Conservation (phyloP, 2,888 invertebrate genomes). For the Conops quadrifasciatus region DNA sequence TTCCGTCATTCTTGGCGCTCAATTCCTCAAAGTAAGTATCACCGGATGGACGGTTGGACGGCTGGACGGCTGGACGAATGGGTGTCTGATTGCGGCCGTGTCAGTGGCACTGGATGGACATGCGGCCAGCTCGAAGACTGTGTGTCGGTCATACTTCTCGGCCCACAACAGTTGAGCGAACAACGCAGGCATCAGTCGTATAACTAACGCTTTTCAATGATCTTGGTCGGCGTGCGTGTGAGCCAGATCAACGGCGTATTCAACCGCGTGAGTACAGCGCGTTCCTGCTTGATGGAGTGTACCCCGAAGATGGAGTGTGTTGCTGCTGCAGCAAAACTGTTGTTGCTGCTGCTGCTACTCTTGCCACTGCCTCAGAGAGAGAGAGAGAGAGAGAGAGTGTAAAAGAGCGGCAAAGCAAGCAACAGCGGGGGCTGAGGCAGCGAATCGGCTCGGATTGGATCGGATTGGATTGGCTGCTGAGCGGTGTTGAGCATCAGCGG, state of each 20-base stretch:
- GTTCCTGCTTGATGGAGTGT: too few species aligned
- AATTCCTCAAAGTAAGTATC: constrained; percentile 5
- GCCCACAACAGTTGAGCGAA: constrained; percentile 23
- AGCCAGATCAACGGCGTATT: constrained; percentile 4
- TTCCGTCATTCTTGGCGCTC: not conserved
- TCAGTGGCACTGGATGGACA: not conserved
- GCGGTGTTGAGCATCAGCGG: constrained; percentile 37
- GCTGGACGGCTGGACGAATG: constrained; percentile 8
- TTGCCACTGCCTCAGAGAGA: not conserved
- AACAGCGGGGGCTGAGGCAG: not conserved
- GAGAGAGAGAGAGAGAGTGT: too few species aligned
- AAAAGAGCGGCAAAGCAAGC: not conserved
- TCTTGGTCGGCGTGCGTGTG: constrained; percentile 19
- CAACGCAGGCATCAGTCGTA: constrained; percentile 15
- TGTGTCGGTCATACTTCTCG: constrained; percentile 3
- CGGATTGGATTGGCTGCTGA: constrained; percentile 50
- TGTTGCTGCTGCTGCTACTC: too few species aligned
- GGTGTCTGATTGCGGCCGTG: not conserved
- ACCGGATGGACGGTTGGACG: not conserved
- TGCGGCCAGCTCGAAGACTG: not conserved
- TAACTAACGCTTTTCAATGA: constrained; percentile 33
- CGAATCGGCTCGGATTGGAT: constrained; percentile 44
- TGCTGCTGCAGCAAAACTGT: too few species aligned
- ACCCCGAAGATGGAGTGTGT: constrained; percentile 1
- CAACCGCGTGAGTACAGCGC: too few species aligned